Percentiles rank a stretch among this genome's conserved stretches.
These are phyloP conservation scores for Coremacera marginata DNA, from an alignment of 2,888 invertebrate genomes.

Conservation along the genomic window DNA sequence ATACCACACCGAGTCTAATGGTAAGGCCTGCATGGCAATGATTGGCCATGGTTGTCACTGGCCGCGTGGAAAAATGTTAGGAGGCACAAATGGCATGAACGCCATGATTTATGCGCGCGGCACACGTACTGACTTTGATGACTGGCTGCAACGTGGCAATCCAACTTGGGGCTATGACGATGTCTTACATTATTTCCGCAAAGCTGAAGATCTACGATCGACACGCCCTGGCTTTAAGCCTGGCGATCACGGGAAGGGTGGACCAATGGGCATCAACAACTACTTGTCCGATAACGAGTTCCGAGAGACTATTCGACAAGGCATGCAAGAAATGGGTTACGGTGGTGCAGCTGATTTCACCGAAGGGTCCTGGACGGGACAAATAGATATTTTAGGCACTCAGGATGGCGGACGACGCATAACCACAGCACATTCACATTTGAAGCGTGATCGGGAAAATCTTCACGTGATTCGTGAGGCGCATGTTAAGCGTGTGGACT, in stretches of 20 bases:
- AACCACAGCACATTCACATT: conserved; percentile 82
- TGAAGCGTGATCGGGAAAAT: conserved; percentile 73
- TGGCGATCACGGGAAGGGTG: conserved; percentile 75
- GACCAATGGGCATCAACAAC: conserved; percentile 70
- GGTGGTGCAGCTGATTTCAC: conserved; percentile 82
- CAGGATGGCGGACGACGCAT: conserved; percentile 84
- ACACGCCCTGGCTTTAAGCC: conserved; percentile 53
- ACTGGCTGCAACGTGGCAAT: conserved; percentile 76
- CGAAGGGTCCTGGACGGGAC: conserved; percentile 85
- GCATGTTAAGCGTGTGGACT: conserved; percentile 73
- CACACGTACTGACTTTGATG: conserved; percentile 76
- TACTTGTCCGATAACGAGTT: conserved; percentile 82
- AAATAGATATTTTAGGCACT: conserved; percentile 89
- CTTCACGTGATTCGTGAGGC: conserved; percentile 74
- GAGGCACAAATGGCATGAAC: conserved; percentile 77
- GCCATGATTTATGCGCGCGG: conserved; percentile 78
- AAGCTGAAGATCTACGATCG: conserved; percentile 79
- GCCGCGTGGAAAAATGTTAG: conserved; percentile 76
- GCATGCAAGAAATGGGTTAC: conserved; percentile 84
- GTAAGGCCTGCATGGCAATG: conserved; percentile 66
- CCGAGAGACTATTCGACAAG: conserved; percentile 80
- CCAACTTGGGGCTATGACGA: conserved; percentile 81
- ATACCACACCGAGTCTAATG: conserved; percentile 65
- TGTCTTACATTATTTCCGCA: conserved; percentile 84
- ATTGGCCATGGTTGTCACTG: conserved; percentile 70